These are phyloP conservation scores for Mungos mungo DNA, from an alignment of 2,113 vertebrate genomes.

Conservation along the genomic window DNA sequence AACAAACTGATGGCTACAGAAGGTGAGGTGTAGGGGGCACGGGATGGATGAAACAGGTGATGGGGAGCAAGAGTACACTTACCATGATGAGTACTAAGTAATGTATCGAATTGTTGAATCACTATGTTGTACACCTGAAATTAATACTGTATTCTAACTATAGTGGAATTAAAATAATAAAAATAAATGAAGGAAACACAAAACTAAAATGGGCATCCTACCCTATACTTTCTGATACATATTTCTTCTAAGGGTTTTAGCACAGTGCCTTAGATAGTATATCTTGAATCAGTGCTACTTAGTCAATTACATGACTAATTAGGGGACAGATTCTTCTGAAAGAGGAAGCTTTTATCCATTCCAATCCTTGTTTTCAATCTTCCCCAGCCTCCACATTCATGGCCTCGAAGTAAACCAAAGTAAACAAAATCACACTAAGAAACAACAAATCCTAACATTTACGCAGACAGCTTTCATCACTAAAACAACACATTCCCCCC, in stretches of 20 bases:
- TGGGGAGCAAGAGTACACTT: background rate
- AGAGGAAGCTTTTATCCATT: background rate
- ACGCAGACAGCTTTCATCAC: background rate
- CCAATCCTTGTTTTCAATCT: background rate
- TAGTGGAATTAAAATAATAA: background rate
- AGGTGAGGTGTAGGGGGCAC: background rate
- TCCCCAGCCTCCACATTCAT: background rate
- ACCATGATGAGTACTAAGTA: background rate
- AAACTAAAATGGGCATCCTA: background rate
- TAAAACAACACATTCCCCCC: background rate
- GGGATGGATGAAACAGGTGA: background rate
- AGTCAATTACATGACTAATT: constrained; percentile 10
- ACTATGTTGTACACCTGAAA: background rate
- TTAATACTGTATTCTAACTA: background rate
- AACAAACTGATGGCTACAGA: background rate
- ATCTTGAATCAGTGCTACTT: background rate
- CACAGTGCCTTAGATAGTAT: background rate
- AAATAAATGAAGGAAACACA: background rate
- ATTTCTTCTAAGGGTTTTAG: background rate
- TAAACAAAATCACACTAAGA: background rate
- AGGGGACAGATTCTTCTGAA: background rate
- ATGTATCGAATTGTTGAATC: background rate
- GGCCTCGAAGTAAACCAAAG: background rate
- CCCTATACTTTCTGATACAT: background rate
- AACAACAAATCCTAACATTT: background rate